Evolutionary conservation across 2,888 invertebrate genomes (phyloP).

Genomic region (Synergus japonicus): DNA sequence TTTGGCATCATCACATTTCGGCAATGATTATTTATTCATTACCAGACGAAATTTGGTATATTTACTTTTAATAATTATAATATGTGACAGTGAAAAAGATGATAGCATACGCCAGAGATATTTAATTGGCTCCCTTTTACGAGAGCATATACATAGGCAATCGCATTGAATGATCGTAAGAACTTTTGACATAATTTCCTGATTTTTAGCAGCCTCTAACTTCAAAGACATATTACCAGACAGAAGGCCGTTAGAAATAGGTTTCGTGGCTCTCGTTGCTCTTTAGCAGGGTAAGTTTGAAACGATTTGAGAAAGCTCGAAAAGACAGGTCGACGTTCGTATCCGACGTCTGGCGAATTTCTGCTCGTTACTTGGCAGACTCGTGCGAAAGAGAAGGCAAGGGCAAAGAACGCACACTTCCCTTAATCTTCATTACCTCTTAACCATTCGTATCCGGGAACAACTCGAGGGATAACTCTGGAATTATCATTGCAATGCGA

Average conservation of each 20-base stretch:
- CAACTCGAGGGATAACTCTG: constrained; percentile 53
- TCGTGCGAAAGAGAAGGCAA: constrained; percentile 27
- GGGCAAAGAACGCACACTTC: constrained; percentile 15
- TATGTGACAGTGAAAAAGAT: no score
- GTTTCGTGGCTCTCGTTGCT: constrained; percentile 10
- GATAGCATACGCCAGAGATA: no score
- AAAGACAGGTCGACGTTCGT: constrained; percentile 34
- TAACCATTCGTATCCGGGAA: constrained; percentile 36
- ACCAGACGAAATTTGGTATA: no score
- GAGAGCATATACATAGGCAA: no score
- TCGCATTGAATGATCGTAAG: neutral
- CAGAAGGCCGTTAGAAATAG: constrained; percentile 20
- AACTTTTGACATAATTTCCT: neutral
- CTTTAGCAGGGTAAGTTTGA: constrained; percentile 27
- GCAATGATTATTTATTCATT: no score
- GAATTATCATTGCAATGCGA: constrained; percentile 54
- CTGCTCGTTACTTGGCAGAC: constrained; percentile 39
- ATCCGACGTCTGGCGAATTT: constrained; percentile 28
- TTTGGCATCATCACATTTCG: no score
- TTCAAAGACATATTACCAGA: constrained; percentile 20
- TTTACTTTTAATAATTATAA: no score
- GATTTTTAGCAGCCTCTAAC: neutral
- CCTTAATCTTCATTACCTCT: constrained; percentile 39
- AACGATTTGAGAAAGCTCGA: constrained; percentile 35
- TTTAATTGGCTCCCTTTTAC: no score